Evolutionary conservation across 1,140 invertebrate genomes (phyloP), one percentile per base, ranked within the genome.

Genomic region (Trissolcus basalis): DNA sequence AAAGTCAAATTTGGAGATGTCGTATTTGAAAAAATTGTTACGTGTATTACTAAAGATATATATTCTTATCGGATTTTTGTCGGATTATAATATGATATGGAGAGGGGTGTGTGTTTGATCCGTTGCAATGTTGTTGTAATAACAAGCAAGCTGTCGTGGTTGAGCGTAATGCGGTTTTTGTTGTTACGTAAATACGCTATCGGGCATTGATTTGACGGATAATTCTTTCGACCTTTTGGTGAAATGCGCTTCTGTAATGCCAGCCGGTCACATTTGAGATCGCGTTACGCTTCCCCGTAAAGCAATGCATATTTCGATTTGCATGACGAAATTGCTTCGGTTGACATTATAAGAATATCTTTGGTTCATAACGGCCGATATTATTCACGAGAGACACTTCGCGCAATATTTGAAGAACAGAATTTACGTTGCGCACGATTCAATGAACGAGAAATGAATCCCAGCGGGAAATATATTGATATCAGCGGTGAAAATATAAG

Each of bases 291-390:
- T 32, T 43, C 41, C 12, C 10, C 11, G 12, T 13, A 55, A 41
- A 33, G 32, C 15, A 58, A 53, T 59, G 50, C 16, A 63, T 47
- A 47, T 72, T 72, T 64, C 43, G 47, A 64, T 72, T 59, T 59
- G 47, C 54, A 47, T 53, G 16, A 39, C 47, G 12, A 65, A 59
- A 64, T 72, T 64, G 54, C 59, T 63, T 58, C 13, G 54, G 68
- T 53, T 72, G 68, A 64, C 68, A 72, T 72, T 72, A 72, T 72
- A 72, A 72, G 68, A 63, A 58, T 64, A 64, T 72, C 45, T 16
- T 48, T 59, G 68, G 47, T 72, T 64, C 60, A 64, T 72, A 72
- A 72, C 60, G 54, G 53, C 36, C 33, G 45, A 41, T 64, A 63
- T 72, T 63, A 72, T 72, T 72, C 68, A 59, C 60, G 67, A 16